Evolutionary conservation across 1,140 invertebrate species (phyloP).

Genomic region (Eriosoma lanigerum): DNA sequence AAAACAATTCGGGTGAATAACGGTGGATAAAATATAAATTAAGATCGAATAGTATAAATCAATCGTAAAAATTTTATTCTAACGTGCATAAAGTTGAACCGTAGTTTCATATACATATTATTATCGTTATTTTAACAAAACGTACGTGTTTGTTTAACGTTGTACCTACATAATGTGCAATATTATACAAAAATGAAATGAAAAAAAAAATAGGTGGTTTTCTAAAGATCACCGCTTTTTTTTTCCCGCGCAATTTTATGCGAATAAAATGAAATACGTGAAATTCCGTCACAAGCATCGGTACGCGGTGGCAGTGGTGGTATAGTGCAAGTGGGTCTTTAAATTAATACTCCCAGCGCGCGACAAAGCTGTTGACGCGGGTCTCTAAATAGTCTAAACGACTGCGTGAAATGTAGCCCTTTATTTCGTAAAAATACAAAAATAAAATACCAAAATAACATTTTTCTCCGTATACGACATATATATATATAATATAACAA

Average conservation of each 20-base stretch:
- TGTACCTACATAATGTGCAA: too few species aligned
- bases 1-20: too few species aligned
- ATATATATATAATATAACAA: too few species aligned
- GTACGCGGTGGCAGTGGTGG: neutral
- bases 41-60: too few species aligned
- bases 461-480: neutral
- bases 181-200: neutral
- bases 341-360: constrained; percentile 29
- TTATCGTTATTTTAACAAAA: too few species aligned
- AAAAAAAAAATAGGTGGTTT: neutral
- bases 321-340: neutral
- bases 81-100: too few species aligned
- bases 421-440: neutral
- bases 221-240: neutral
- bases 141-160: too few species aligned
- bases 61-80: too few species aligned
- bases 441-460: constrained; percentile 4
- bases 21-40: too few species aligned
- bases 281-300: neutral
- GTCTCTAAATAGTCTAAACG: constrained; percentile 30
- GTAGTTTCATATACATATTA: too few species aligned
- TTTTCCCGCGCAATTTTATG: neutral
- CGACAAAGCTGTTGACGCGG: constrained; percentile 27
- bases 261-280: constrained; percentile 24
- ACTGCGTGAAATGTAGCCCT: neutral